Base-by-base conservation (phyloP, 2,888 invertebrate species). In the Oligia strigilis region DNA sequence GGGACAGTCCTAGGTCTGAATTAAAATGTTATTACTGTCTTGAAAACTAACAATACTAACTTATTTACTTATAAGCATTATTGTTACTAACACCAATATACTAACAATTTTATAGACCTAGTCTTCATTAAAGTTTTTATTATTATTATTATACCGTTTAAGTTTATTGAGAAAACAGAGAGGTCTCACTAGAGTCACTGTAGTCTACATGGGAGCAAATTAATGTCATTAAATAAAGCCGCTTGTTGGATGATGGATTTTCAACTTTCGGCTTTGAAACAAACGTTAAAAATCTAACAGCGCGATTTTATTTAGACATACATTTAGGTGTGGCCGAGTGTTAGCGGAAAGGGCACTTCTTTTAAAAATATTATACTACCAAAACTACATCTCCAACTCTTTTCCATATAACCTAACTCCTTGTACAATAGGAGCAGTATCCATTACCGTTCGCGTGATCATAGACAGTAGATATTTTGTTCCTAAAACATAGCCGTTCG, bases 371-470 rank as follows among this genome's bases (percentile, higher is more conserved):
- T 9, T 11, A 4, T 58, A 58, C 58, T 58, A 23, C 58, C 58
- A 58, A 58, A 58, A 9, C 0, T 11, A 2, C 13, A 36, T 14
- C 4, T 65, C 1, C 2, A 55, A 36, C 5, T 49, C 69, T 46
- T 49, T 83, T 84, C 86, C 73, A 85, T 62, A 19, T 0, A 64
- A 76, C 4, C 19, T 73, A 8, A 69, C 9, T 88, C 81, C 71
- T 60, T 81, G 86, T 83, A 46, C 29, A 60, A 75, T 81, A 73
- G 81, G 76, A 86, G 84, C 86, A 86, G 90, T 90, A 93, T 93
- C 92, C 93, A 94, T 94, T 94, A 94, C 90, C 83, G 91, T 88
- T 94, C 83, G 94, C 95, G 94, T 94, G 94, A 90, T 92, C 90
- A 85, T 84, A 83, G 90, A 86, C 88, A 87, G 91, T 94, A 92